phyloP scores from a whole-genome alignment of 2,888 invertebrate genomes.

The Synergus gifuensis region DNA sequence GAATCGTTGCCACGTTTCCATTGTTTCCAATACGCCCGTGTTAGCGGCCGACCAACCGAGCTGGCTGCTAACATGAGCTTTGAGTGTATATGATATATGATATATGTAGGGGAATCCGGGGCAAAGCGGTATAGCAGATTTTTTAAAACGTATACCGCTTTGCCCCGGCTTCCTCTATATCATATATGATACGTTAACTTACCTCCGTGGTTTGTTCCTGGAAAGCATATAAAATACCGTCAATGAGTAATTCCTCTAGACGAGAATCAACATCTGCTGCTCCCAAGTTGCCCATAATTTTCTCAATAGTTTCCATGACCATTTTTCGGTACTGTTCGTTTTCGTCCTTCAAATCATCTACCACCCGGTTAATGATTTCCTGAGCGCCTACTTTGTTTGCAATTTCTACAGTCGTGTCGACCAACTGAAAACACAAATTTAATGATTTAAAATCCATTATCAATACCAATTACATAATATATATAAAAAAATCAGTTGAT shows the following conservation, averaged over 20 bases:
- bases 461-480: constrained; percentile 9
- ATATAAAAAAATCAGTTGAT: not conserved
- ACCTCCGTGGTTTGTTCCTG: constrained; percentile 99
- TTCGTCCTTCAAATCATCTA: constrained; percentile 99
- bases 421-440: constrained; percentile 81
- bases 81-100: no score
- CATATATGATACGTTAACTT: no score
- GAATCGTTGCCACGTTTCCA: no score
- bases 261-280: constrained; percentile 99
- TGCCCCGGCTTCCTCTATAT: no score
- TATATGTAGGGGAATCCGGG: no score
- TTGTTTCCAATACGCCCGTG: no score
- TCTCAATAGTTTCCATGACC: constrained; percentile 99
- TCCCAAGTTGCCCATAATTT: constrained; percentile 98
- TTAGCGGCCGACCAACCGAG: no score
- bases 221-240: constrained; percentile 99
- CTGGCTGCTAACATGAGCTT: no score
- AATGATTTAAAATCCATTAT: constrained; percentile 1
- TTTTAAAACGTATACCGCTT: no score
- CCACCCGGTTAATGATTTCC: constrained; percentile 98
- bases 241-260: constrained; percentile 98
- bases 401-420: constrained; percentile 99
- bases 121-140: no score
- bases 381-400: constrained; percentile 99
- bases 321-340: constrained; percentile 99